A percentile compares a stretch with the other conserved stretches of the same genome.
Conservation (phyloP, 2,797 vertebrate species). For the Hybognathus amarus region DNA sequence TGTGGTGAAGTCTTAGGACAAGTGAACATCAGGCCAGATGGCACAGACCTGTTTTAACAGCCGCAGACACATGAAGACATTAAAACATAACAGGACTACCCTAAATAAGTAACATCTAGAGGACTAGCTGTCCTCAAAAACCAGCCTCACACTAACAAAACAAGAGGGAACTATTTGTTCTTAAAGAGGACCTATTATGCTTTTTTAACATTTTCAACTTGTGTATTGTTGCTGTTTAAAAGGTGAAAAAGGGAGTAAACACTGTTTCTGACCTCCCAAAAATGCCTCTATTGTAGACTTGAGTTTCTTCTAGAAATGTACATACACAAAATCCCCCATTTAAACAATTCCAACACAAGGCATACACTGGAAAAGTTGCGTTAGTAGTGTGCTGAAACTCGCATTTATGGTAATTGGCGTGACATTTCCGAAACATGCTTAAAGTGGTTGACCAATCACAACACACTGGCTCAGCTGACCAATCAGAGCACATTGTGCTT, state of each 20-base stretch:
- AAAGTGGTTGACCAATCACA: background rate
- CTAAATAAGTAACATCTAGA: constrained; percentile 48
- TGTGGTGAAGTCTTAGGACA: constrained; percentile 47
- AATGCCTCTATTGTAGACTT: background rate
- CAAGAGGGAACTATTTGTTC: background rate
- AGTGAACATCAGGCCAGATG: constrained; percentile 55
- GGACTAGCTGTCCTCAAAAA: constrained; percentile 16
- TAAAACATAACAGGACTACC: constrained; percentile 51
- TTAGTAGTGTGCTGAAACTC: background rate
- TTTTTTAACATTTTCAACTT: background rate
- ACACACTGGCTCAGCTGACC: background rate
- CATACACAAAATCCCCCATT: background rate
- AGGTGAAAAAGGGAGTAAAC: background rate
- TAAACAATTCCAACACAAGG: background rate
- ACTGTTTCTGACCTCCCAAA: background rate
- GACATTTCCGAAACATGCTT: background rate
- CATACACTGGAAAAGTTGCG: background rate
- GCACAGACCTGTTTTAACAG: constrained; percentile 55
- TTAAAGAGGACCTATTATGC: background rate
- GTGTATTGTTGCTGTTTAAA: background rate
- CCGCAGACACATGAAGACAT: constrained; percentile 49
- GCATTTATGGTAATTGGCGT: background rate
- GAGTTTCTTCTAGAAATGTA: background rate
- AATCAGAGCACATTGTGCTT: background rate
- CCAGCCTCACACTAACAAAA: constrained; percentile 1